phyloP scores from a whole-genome alignment of 2,888 invertebrate species.

The Metacarcinus magister region DNA sequence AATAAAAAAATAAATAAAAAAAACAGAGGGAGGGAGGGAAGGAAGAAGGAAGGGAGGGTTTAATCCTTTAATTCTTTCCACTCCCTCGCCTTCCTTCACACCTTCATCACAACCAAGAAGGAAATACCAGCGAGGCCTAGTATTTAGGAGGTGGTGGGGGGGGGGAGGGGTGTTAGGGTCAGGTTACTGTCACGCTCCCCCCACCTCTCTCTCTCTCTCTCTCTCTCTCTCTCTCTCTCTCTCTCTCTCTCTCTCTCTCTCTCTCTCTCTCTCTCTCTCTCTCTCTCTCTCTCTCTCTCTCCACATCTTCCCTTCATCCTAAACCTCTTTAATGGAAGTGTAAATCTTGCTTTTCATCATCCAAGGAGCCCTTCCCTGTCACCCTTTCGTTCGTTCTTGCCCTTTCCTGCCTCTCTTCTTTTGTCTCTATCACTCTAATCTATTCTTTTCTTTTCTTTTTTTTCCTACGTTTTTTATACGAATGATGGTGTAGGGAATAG shows the following conservation, averaged over 20 bases:
- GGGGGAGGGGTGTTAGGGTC: neutral
- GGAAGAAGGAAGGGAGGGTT: neutral
- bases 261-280: conserved; percentile 54
- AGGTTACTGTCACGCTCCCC: neutral
- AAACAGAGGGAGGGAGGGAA: neutral
- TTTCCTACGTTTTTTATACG: neutral
- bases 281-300: conserved; percentile 59
- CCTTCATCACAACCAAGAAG: neutral
- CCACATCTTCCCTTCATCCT: conserved; percentile 52
- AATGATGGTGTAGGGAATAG: neutral
- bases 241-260: conserved; percentile 46
- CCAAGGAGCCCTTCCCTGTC: neutral
- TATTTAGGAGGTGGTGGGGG: neutral
- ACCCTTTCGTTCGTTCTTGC: neutral
- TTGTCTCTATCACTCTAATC: neutral
- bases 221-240: conserved; percentile 51
- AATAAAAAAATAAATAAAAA: neutral
- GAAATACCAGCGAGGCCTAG: neutral
- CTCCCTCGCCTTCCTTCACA: neutral
- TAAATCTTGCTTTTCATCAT: neutral
- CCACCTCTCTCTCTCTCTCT: conserved; percentile 27
- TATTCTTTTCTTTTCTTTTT: neutral
- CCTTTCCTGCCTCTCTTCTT: neutral
- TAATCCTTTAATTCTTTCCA: neutral
- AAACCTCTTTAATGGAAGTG: neutral